phyloP scores from a whole-genome alignment of 1,140 invertebrate species.

The Agrilus planipennis region DNA sequence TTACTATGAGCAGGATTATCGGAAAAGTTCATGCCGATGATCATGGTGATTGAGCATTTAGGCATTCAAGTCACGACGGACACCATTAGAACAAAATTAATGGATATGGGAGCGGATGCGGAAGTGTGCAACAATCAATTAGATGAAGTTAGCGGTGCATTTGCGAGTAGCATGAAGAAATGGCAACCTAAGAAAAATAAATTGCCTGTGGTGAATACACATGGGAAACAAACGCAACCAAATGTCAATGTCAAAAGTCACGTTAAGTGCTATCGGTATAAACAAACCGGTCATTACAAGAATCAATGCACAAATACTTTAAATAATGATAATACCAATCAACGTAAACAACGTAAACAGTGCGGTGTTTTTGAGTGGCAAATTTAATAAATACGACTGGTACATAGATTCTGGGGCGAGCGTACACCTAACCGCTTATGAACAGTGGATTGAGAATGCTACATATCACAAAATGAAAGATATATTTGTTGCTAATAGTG shows the following conservation, averaged over 20 bases:
- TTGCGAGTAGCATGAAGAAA: too few species aligned
- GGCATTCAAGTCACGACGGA: slow-evolving; percentile 14
- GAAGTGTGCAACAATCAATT: too few species aligned
- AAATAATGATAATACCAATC: slow-evolving; percentile 14
- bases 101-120: too few species aligned
- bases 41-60: slow-evolving; percentile 27
- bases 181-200: too few species aligned
- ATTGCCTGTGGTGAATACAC: too few species aligned
- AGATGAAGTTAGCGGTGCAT: too few species aligned
- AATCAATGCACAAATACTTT: slow-evolving; percentile 18
- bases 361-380: slow-evolving; percentile 17
- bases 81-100: slow-evolving; percentile 15
- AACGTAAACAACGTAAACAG: slow-evolving; percentile 15
- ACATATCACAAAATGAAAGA: too few species aligned
- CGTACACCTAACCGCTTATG: slow-evolving; percentile 19
- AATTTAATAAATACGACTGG: slow-evolving; percentile 19
- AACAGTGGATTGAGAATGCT: slow-evolving; percentile 9
- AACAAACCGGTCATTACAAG: slow-evolving; percentile 12
- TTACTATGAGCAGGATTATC: slow-evolving; percentile 29
- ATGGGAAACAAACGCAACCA: too few species aligned
- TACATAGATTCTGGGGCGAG: slow-evolving; percentile 27
- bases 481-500: too few species aligned
- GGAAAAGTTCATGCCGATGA: slow-evolving; percentile 28
- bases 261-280: slow-evolving; percentile 1
- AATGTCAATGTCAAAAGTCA: too few species aligned